Base-by-base conservation (phyloP, 2,888 invertebrate genomes). In the Oscheius onirici region DNA sequence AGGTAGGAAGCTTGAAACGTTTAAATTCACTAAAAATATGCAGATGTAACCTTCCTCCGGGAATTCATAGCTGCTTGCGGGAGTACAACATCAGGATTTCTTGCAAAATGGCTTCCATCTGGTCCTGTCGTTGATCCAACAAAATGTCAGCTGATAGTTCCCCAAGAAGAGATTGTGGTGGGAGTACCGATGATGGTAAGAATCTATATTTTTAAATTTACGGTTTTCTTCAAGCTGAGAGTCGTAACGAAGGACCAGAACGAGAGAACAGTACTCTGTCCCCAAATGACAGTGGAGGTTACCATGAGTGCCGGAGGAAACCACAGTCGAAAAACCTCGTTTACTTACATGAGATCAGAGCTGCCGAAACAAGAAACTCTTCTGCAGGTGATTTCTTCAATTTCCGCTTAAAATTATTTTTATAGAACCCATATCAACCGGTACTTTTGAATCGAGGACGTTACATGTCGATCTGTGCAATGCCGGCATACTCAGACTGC, bases 391-490 rank as follows among this genome's bases (percentile, higher is more conserved):
- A 6, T n/a, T 44, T 17, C 10, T 8, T 6, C n/a, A 6, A 34
- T 40, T 34, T 41, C 17, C 8, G 15, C 54, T 15, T 11, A 41
- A 24, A 0, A 41, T 24, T 6, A 54, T 20, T 26, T 15, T 41
- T 51, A 28, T 73, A 79, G 60, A 77, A 85, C 54, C 75, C 83
- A 6, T 88, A 81, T 69, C 79, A 80, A 60, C 84, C 86, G 8
- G 78, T 84, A 6, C 79, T 82, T 44, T 54, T 83, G 40, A 88
- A 87, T 71, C 83, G 84, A 40, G 79, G 84, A 8, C 76, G 83
- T 34, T 97, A 95, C 89, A 93, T 95, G 89, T 93, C 95, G 34
- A 95, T 97, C 79, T 94, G 94, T 15, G 93, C 95, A 88, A 96
- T 97, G 95, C 94, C 94, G 91, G 93, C 92, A 83, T 84, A 76